Base-by-base conservation (phyloP, 1,140 invertebrate species). In the Cylas formicarius region DNA sequence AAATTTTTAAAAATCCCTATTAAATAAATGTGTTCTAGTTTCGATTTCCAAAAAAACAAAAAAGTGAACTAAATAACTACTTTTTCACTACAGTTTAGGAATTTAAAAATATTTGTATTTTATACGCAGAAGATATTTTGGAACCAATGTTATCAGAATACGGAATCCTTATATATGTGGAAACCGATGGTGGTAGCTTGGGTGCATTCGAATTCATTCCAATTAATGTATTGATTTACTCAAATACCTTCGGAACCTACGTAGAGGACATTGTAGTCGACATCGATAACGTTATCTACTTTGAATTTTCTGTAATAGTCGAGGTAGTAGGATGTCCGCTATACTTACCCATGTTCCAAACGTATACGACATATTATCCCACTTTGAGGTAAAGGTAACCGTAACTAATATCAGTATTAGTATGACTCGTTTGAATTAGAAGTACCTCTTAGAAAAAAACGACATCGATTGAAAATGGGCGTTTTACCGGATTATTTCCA, bases 171-270 rank as follows among this genome's bases (percentile, higher is more conserved):
- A 35, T 65, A 10, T 40, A 52, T 20, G 37, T 45, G 3, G 33
- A 52, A 40, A 23, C 18, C n/a, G 28, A 37, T 23, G 38, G 21
- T 10, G 47, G 41, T 2, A 32, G 36, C 3, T 18, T 62, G 2
- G 23, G 38, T 17, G n/a, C 32, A 13, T 33, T 47, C 13, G 50
- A 48, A 13, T 43, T 42, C 1, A 32, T 56, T 9, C 29, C 49
- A 13, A 41, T 67, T n/a, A 50, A 65, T 21, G 35, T 69, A 31
- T 63, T 56, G 41, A 60, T 67, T 6, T 67, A 60, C 19, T 60
- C 63, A 4, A 65, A 64, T 24, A 67, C 66, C 7, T 70, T 62
- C 62, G 68, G 68, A 4, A 52, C 56, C 27, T 70, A 70, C 45
- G 36, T 52, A 0, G 67, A 70, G 31, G 55, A 68, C 56, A 50